phyloP scores from a whole-genome alignment of 2,888 invertebrate species.

The Clepsis dumicolana region DNA sequence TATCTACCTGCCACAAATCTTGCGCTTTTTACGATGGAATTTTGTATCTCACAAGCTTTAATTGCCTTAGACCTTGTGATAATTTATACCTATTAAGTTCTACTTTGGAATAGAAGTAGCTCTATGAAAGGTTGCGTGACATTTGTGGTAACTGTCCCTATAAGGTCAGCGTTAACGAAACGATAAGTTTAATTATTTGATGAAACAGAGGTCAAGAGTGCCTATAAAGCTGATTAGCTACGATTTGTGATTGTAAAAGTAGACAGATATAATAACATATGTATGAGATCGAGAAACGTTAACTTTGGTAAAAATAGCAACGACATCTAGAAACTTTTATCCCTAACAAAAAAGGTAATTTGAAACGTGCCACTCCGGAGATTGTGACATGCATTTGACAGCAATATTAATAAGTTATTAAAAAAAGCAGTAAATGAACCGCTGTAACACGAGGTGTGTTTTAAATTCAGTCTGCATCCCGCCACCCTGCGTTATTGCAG shows the following conservation, averaged over 20 bases:
- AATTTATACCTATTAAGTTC: constrained; percentile 19
- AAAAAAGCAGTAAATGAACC: constrained; percentile 52
- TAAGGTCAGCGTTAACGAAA: constrained; percentile 42
- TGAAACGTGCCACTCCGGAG: constrained; percentile 8
- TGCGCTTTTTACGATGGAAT: constrained; percentile 68
- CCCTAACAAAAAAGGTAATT: constrained; percentile 3
- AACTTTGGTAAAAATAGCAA: not conserved
- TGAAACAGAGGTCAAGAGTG: constrained; percentile 26
- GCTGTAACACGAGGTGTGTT: constrained; percentile 70
- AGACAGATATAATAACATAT: too few species aligned
- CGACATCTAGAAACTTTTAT: not conserved
- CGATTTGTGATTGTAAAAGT: not conserved
- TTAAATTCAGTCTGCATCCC: constrained; percentile 76
- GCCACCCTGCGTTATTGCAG: constrained; percentile 77
- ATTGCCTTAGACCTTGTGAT: constrained; percentile 30
- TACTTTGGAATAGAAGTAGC: constrained; percentile 5
- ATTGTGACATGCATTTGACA: constrained; percentile 26
- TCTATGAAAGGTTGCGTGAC: constrained; percentile 26
- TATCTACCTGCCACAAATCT: constrained; percentile 59
- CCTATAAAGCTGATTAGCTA: constrained; percentile 20
- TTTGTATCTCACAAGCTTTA: constrained; percentile 50
- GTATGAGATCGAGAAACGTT: too few species aligned
- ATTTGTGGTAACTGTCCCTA: constrained; percentile 35
- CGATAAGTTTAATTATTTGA: constrained; percentile 31
- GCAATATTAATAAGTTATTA: constrained; percentile 38